A percentile compares a stretch with the other conserved stretches of the same genome.
Conservation (phyloP, 2,888 invertebrate species). For the Drosophila conformis region DNA sequence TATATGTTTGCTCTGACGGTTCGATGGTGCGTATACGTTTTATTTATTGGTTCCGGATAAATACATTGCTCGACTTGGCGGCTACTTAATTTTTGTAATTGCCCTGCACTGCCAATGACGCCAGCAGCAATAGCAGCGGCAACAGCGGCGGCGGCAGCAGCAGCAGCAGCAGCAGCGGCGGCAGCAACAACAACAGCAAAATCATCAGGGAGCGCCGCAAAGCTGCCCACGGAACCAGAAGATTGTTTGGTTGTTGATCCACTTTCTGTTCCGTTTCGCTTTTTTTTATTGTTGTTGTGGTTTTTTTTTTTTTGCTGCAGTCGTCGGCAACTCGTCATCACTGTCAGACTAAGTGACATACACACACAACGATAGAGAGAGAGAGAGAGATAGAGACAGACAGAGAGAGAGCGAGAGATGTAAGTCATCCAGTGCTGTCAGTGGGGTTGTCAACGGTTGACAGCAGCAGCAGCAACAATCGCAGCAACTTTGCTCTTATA, state of each 20-base stretch:
- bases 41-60: constrained; percentile 70
- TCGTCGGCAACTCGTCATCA: constrained; percentile 55
- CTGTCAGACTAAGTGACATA: constrained; percentile 56
- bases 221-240: constrained; percentile 44
- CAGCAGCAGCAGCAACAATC: constrained; percentile 34
- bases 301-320: constrained; percentile 5
- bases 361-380: constrained; percentile 6
- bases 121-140: neutral
- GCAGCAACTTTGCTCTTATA: constrained; percentile 4
- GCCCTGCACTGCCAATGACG: constrained; percentile 38
- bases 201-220: constrained; percentile 4
- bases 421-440: constrained; percentile 49
- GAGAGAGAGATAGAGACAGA: constrained; percentile 4
- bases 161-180: neutral
- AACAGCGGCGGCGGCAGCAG: neutral
- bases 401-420: constrained; percentile 8
- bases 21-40: constrained; percentile 53
- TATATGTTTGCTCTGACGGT: constrained; percentile 6
- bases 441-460: constrained; percentile 49
- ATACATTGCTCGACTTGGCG: constrained; percentile 56
- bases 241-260: constrained; percentile 49
- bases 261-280: constrained; percentile 50
- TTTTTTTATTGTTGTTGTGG: constrained; percentile 9
- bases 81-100: constrained; percentile 67
- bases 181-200: neutral